Evolutionary conservation across 2,797 vertebrate genomes (phyloP), one percentile per base, ranked within the genome.

Genomic region (Gila robusta): DNA sequence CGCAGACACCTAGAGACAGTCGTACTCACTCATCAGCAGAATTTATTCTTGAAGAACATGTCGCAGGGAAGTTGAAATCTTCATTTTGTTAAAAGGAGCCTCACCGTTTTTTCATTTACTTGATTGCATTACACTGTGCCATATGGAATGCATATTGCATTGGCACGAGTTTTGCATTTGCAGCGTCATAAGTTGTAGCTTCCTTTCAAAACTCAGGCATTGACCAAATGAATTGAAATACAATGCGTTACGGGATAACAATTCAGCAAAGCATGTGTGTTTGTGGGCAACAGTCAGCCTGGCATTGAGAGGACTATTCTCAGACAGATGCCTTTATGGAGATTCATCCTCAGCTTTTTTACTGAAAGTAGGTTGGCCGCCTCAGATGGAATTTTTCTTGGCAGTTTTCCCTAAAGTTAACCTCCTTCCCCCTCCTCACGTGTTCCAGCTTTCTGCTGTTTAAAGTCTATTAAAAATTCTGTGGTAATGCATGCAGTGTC

Each of bases 331-430:
- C 87, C 88, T 81, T 70, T 90, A 87, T 84, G 81, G 92, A 85
- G 90, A 94, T 90, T 95, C 95, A 95, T 94, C 92, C 91, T 79
- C 84, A 41, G 93, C 91, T 93, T 93, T 93, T 92, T 94, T 91
- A 93, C 86, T 90, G 82, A 88, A 93, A 93, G 91, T 89, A 91
- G 91, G 92, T 94, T 90, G 91, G 94, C 93, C 87, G 91, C 91
- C 87, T 91, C 85, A 90, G 90, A 94, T 94, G 92, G 94, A 94
- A 93, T 93, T 91, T 94, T 94, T 91, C 90, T 94, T 94, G 94
- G 93, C 93, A 91, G 92, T 94, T 90, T 92, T 93, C 92, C 94
- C 93, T 89, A 59, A 87, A 87, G 89, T 86, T 85, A 86, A 80
- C 84, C 87, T 83, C 81, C 89, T 87, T 85, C 16, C 88, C 77